Conservation (phyloP, 2,113 vertebrate species). For the Panthera tigris region DNA sequence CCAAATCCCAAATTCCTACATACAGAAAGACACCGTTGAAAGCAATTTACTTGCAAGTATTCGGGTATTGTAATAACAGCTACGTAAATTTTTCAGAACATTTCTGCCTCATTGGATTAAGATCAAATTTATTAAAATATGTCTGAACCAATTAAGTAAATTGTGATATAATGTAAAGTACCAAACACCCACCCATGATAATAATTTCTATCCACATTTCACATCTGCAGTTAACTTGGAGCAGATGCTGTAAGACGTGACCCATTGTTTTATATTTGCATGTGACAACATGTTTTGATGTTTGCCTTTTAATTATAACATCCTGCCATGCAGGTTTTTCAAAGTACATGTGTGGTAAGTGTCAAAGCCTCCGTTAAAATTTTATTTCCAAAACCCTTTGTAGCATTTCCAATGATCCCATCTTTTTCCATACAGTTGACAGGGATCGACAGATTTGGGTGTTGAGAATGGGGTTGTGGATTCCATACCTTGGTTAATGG, state of each 20-base stretch:
- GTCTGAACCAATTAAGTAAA: constrained; percentile 82
- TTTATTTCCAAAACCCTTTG: constrained; percentile 68
- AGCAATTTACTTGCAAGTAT: constrained; percentile 62
- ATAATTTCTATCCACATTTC: constrained; percentile 84
- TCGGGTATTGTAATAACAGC: constrained; percentile 77
- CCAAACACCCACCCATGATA: constrained; percentile 76
- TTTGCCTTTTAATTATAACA: constrained; percentile 85
- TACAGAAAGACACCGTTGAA: constrained; percentile 62
- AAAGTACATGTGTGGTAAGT: constrained; percentile 80
- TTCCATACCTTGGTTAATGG: background rate
- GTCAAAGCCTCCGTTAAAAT: constrained; percentile 74
- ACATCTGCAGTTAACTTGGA: constrained; percentile 85
- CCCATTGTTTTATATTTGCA: constrained; percentile 81
- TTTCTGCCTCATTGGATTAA: constrained; percentile 85
- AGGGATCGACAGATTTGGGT: background rate
- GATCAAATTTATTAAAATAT: constrained; percentile 84
- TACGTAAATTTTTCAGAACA: constrained; percentile 76
- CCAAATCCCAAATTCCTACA: constrained; percentile 39
- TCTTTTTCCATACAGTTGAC: background rate
- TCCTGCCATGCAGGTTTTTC: constrained; percentile 80
- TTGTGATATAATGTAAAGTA: constrained; percentile 80
- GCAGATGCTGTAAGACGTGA: constrained; percentile 80
- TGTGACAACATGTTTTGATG: constrained; percentile 86
- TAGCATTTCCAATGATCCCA: constrained; percentile 71
- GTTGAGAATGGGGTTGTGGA: background rate